Conservation (phyloP, 1,140 invertebrate species). For the Helicoverpa zea region DNA sequence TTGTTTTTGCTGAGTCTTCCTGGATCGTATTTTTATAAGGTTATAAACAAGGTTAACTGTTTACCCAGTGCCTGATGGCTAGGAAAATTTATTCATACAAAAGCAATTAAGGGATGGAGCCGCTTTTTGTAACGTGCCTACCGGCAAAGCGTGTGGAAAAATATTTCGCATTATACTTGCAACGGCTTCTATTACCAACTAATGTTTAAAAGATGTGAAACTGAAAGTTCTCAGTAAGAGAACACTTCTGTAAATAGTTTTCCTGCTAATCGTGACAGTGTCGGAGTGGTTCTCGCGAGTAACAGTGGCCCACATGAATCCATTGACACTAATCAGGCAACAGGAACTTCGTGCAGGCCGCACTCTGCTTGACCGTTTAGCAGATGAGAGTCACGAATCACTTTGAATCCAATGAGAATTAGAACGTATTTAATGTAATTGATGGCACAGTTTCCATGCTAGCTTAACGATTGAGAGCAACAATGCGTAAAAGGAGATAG, state of each 20-base stretch:
- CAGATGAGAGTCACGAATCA: too few species aligned
- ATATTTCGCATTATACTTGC: conserved; percentile 39
- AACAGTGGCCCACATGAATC: background rate
- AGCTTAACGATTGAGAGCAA: too few species aligned
- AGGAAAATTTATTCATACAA: conserved; percentile 21
- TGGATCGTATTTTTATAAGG: conserved; percentile 39
- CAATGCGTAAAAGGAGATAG: too few species aligned
- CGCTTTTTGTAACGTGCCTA: background rate
- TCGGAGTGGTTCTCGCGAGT: background rate
- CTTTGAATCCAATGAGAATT: too few species aligned
- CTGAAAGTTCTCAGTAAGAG: conserved; percentile 20
- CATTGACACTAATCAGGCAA: background rate
- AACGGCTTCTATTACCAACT: conserved; percentile 5
- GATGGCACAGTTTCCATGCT: too few species aligned
- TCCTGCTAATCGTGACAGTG: conserved; percentile 1
- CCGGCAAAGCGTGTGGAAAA: conserved; percentile 25
- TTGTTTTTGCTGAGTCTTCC: conserved; percentile 43
- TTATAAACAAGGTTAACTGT: conserved; percentile 39
- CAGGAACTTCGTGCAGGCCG: background rate
- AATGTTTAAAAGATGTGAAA: conserved; percentile 42
- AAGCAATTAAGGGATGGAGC: conserved; percentile 2
- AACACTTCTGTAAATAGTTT: conserved; percentile 5
- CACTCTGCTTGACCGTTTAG: too few species aligned
- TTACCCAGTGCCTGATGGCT: conserved; percentile 1
- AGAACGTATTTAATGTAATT: too few species aligned